Base-by-base conservation (phyloP, 2,888 invertebrate genomes). In the Agonopterix alstromeriana region DNA sequence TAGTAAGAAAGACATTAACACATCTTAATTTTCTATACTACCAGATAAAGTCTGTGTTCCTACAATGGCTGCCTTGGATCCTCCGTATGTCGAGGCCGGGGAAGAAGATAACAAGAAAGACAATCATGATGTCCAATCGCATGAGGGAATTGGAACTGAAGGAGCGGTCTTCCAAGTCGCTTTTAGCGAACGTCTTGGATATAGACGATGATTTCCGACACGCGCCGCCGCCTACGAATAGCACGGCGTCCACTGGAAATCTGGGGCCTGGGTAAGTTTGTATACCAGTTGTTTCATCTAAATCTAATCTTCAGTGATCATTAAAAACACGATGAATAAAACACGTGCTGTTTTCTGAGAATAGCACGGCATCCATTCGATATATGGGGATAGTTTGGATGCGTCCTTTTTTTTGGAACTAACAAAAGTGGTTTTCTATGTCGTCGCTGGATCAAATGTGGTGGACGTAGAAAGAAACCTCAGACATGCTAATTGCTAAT, bases 1-100 rank as follows among this genome's bases (percentile, higher is more conserved):
- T 14, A 14, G 14, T 14, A 14, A 14, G n/a, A n/a, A n/a, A n/a
- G n/a, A n/a, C n/a, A n/a, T 9, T 38, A 10, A 42, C 10, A 12
- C 9, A 5, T 42, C 11, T 12, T 27, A 27, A 27, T 7, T 5
- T 27, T 27, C 7, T 27, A 27, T 27, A 27, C 27, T 7, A 27
- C 27, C 85, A 99, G 99, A 95, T 98, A 73, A 96, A 97, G 88
- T 94, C 94, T 66, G 93, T 98, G 70, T 96, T 99, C 85, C 93
- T 99, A 63, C 97, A 97, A 91, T 98, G 98, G 98, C 91, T 99
- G 76, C 99, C 99, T 53, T 98, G 97, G 96, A 92, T 98, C 57
- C 90, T 99, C 71, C 92, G 98, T 53, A 98, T 99, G 98, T 94
- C 94, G 71, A 93, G 98, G 71, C 99, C 98, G 42, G 98, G 97